Evolutionary conservation across 2,113 vertebrate species (phyloP), one percentile per base, ranked within the genome.

Genomic region (Equus quagga): DNA sequence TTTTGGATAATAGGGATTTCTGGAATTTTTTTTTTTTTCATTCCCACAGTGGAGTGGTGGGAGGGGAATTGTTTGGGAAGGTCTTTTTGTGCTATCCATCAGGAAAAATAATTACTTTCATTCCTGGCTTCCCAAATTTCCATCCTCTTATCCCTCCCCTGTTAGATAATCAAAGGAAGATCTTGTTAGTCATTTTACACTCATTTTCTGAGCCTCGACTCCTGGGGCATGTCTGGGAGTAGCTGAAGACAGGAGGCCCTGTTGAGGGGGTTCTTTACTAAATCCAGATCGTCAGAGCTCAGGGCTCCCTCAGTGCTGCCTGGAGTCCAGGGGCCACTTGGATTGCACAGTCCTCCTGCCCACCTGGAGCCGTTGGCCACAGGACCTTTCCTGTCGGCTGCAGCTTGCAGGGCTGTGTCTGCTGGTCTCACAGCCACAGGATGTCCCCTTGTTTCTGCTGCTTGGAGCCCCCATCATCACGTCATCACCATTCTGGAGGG

Each of bases 1-100:
- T 80, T 97, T 60, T 19, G 26, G 84, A 70, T 90, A 69, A 41
- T 81, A 92, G 65, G 93, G 88, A 73, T 91, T 58, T 64, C 91
- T 46, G 44, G 5, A 21, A 0, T 17, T 51, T 62, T 78, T 49
- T 72, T 72, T 73, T 67, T 91, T 82, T 44, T 90, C 51, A 88
- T 93, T 97, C 87, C 60, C 76, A 89, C 28, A 31, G 81, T 86
- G 79, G 78, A 94, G 28, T 60, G 18, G 44, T 89, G 6, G 88
- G 41, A 88, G 13, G 60, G 44, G 36, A 60, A 49, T 76, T 72
- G 4, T 83, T 92, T 69, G 23, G 54, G n/a, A 88, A 80, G 54
- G 23, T 58, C 44, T 95, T 65, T 86, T 36, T 82, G n/a, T 86
- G 64, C 28, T 15, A 15, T 89, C 78, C 31, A 17, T 78, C 36